These are phyloP conservation scores for Hydrotaea diabolus DNA, from an alignment of 2,888 invertebrate genomes.

Conservation along the genomic window DNA sequence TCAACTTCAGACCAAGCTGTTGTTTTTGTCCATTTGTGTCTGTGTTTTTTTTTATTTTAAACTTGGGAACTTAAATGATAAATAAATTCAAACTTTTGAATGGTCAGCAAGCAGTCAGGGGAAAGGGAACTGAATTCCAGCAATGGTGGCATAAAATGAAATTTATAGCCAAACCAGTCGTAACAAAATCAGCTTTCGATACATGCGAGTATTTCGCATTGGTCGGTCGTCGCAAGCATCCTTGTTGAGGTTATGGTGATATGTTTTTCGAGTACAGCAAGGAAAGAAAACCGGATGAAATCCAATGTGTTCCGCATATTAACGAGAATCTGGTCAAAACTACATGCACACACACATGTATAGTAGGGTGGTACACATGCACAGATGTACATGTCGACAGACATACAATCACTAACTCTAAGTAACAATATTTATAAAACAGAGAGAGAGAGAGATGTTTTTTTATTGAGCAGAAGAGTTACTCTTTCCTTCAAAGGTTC, in stretches of 20 bases:
- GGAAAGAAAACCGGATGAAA: conserved; percentile 6
- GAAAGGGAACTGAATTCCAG: conserved; percentile 29
- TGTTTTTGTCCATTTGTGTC: too few species aligned
- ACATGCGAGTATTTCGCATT: not conserved
- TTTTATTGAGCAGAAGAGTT: not conserved
- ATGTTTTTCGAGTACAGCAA: conserved; percentile 10
- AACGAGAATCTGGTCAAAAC: conserved; percentile 12
- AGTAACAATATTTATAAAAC: conserved; percentile 15
- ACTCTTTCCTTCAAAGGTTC: not conserved
- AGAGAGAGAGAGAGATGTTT: not conserved
- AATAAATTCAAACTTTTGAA: conserved; percentile 67
- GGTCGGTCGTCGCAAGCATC: conserved; percentile 17
- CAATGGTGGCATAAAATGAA: conserved; percentile 68
- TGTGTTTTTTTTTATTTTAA: conserved; percentile 56
- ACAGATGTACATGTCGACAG: not conserved
- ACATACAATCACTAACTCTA: not conserved
- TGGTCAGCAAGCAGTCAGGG: conserved; percentile 62
- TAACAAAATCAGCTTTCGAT: conserved; percentile 36
- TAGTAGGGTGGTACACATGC: not conserved
- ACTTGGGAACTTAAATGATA: conserved; percentile 69
- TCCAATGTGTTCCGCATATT: conserved; percentile 63
- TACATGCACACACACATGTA: not conserved
- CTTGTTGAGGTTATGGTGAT: conserved; percentile 47
- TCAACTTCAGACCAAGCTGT: not conserved
- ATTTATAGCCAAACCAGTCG: conserved; percentile 70